These are phyloP conservation scores for Anolis carolinensis DNA, from an alignment of 2,113 vertebrate genomes.

Conservation along the genomic window DNA sequence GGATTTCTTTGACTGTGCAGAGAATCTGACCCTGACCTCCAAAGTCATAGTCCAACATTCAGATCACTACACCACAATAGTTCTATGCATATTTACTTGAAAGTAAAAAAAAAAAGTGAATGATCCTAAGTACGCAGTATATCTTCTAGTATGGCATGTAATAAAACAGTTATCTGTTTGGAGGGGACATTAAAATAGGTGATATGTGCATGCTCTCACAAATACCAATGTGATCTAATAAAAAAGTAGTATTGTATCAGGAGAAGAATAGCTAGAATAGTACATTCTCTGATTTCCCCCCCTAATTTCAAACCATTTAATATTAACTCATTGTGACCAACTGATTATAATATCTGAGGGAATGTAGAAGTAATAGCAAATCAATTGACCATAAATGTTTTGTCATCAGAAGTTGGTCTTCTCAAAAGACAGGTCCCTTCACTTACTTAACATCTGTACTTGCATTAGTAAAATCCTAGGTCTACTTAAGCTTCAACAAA, in stretches of 20 bases:
- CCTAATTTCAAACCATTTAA: slow-evolving; percentile 2
- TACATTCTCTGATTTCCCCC: background rate
- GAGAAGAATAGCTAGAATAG: background rate
- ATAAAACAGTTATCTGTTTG: background rate
- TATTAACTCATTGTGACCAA: background rate
- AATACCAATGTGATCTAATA: background rate
- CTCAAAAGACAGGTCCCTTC: background rate
- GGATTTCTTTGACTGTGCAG: too few relatives aligned
- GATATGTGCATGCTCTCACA: background rate
- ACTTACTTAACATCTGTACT: background rate
- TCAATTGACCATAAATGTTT: background rate
- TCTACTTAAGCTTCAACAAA: background rate
- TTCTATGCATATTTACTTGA: too few relatives aligned
- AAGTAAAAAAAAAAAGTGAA: too few relatives aligned
- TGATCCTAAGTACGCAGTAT: too few relatives aligned
- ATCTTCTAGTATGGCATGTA: background rate
- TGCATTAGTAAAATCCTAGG: background rate
- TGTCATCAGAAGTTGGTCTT: background rate
- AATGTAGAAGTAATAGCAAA: background rate
- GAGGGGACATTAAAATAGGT: background rate
- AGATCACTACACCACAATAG: too few relatives aligned
- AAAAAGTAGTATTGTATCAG: background rate
- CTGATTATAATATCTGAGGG: background rate
- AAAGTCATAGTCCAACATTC: too few relatives aligned
- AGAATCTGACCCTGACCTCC: too few relatives aligned